These are phyloP conservation scores for Odontothrips loti DNA, from an alignment of 2,888 invertebrate species.

Conservation along the genomic window DNA sequence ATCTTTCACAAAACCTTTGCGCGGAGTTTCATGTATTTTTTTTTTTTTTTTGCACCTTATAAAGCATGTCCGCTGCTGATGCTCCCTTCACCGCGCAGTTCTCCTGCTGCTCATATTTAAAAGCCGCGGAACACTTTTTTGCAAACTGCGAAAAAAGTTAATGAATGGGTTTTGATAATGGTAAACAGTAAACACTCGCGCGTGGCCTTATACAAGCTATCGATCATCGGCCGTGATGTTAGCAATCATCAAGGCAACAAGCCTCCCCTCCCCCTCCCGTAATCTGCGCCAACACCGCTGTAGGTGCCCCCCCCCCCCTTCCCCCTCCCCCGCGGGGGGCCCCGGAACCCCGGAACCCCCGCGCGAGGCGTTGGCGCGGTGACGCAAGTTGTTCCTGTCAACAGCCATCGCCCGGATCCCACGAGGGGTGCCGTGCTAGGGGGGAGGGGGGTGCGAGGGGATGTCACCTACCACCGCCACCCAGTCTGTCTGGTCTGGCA, in stretches of 20 bases:
- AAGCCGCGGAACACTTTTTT: too few relatives aligned
- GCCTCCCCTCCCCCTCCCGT: neutral
- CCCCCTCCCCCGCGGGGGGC: neutral
- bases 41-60: neutral
- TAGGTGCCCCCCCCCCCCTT: neutral
- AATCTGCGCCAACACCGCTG: neutral
- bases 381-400: constrained; percentile 8
- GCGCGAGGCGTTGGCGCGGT: neutral
- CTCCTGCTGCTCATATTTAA: too few relatives aligned
- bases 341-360: neutral
- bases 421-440: too few relatives aligned
- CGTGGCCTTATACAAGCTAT: neutral
- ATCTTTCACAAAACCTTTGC: neutral
- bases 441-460: too few relatives aligned
- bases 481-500: too few relatives aligned
- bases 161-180: too few relatives aligned
- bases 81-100: too few relatives aligned
- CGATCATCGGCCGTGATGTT: constrained; percentile 10
- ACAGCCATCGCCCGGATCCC: neutral
- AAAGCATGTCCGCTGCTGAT: too few relatives aligned
- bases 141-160: too few relatives aligned
- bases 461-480: too few relatives aligned
- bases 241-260: constrained; percentile 18
- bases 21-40: neutral
- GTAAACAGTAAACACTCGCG: neutral